These are phyloP conservation scores for Sarotherodon lohbergeri DNA, from an alignment of 2,113 vertebrate species.

Conservation along the genomic window DNA sequence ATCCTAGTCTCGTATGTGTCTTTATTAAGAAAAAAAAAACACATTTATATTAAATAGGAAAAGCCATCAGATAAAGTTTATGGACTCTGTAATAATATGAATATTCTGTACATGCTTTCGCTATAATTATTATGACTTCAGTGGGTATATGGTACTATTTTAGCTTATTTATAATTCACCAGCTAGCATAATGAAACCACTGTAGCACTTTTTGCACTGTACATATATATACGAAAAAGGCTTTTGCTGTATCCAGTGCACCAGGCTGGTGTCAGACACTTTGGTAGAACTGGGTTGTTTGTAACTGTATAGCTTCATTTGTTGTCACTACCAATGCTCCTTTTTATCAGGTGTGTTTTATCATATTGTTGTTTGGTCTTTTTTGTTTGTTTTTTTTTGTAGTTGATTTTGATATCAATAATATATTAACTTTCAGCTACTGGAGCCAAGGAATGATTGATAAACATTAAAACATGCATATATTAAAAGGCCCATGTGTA, in stretches of 20 bases:
- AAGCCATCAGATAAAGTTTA: conserved; percentile 36
- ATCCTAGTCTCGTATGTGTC: not conserved
- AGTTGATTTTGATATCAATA: conserved; percentile 24
- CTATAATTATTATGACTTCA: conserved; percentile 26
- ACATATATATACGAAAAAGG: conserved; percentile 54
- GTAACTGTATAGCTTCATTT: conserved; percentile 55
- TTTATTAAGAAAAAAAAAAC: not conserved
- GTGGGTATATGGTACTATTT: conserved; percentile 39
- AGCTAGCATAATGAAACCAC: conserved; percentile 56
- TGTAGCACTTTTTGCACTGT: conserved; percentile 70
- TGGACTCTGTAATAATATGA: conserved; percentile 33
- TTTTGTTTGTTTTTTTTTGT: not conserved
- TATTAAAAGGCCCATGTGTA: not conserved
- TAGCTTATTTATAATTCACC: conserved; percentile 69
- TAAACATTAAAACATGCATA: conserved; percentile 4
- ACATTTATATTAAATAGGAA: conserved; percentile 38
- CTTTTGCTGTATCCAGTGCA: conserved; percentile 31
- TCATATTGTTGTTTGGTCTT: not conserved
- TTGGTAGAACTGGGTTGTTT: conserved; percentile 42
- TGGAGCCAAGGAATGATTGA: conserved; percentile 11
- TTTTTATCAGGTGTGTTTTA: conserved; percentile 49
- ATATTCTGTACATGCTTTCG: conserved; percentile 35
- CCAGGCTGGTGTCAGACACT: conserved; percentile 39
- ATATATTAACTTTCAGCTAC: conserved; percentile 43
- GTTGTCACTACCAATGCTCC: conserved; percentile 47